Evolutionary conservation across 2,113 vertebrate species (phyloP).

Genomic region (Prolemur simus): DNA sequence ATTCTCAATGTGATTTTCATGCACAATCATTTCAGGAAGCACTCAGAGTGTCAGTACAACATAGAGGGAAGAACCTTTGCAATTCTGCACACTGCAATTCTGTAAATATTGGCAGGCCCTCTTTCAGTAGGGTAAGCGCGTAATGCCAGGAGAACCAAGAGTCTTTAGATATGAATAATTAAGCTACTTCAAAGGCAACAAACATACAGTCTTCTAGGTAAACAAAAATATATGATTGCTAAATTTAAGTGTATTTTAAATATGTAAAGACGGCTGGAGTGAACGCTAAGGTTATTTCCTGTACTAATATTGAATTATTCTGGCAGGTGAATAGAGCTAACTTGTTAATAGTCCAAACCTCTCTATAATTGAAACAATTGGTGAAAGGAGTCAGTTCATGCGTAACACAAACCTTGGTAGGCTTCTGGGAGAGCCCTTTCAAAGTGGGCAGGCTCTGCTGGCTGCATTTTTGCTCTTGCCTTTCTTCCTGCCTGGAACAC

Average conservation of each 20-base stretch:
- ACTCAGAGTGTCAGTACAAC: no score
- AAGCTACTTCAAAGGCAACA: background rate
- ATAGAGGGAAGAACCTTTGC: rapidly evolving
- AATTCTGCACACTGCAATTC: rapidly evolving
- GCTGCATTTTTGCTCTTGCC: no score
- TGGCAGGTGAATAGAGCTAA: background rate
- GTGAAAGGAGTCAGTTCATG: background rate
- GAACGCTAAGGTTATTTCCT: background rate
- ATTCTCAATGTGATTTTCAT: background rate
- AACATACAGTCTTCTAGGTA: background rate
- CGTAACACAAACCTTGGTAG: no score
- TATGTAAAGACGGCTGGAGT: background rate
- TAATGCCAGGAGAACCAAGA: rapidly evolving
- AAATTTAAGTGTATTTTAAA: background rate
- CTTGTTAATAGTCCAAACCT: background rate
- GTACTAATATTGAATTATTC: background rate
- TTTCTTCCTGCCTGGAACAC: background rate
- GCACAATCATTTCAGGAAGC: background rate
- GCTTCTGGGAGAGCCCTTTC: background rate
- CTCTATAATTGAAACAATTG: background rate
- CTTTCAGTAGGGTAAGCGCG: no score
- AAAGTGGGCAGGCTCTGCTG: rapidly evolving
- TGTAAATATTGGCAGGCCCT: background rate
- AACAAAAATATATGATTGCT: background rate
- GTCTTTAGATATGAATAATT: background rate